Base-by-base conservation (phyloP, 2,113 vertebrate species). In the Tylochromis polylepis region DNA sequence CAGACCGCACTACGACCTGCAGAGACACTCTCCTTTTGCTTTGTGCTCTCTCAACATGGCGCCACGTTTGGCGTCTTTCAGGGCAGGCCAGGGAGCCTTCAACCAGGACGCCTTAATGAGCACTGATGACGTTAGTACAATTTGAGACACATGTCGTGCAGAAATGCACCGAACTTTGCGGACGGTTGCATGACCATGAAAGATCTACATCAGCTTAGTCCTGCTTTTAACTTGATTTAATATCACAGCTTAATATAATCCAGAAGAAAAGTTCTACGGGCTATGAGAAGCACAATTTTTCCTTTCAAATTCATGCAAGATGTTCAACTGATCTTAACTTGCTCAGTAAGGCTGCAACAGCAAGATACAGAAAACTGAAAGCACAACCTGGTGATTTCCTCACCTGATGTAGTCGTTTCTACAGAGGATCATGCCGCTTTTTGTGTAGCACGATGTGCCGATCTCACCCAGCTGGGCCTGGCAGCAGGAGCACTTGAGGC, bases 321-420 rank as follows among this genome's bases (percentile, higher is more conserved):
- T 77, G 72, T 77, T 77, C 53, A 31, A 77, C 53, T 4, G 6
- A 22, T 53, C 18, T 2, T 2, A 53, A 77, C 70, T 51, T 77
- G 43, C 10, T 51, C 70, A 31, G 70, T 31, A 77, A 51, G 70
- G 27, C 46, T 51, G 27, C 70, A 51, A 3, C 11, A 77, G 70
- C 43, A 31, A 53, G n/a, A n/a, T 8, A 9, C 6, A 0, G 27
- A 77, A 75, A 77, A 75, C 8, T 49, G 24, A 75, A 51, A 43
- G 51, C 16, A 49, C 15, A 49, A 7, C 67, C 41, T 49, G 46
- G 49, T 53, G 72, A 4, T 14, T 31, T 18, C 20, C 96, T 97
- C 95, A 99, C 99, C 99, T 99, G 97, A 99, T 99, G 94, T 99
- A 99, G 97, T 99, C 99, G 88, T 98, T 99, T 96, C 99, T 98